Percentiles rank a stretch among this genome's conserved stretches.
Evolutionary conservation across 2,888 invertebrate genomes (phyloP).

Genomic region (Melieria picta): DNA sequence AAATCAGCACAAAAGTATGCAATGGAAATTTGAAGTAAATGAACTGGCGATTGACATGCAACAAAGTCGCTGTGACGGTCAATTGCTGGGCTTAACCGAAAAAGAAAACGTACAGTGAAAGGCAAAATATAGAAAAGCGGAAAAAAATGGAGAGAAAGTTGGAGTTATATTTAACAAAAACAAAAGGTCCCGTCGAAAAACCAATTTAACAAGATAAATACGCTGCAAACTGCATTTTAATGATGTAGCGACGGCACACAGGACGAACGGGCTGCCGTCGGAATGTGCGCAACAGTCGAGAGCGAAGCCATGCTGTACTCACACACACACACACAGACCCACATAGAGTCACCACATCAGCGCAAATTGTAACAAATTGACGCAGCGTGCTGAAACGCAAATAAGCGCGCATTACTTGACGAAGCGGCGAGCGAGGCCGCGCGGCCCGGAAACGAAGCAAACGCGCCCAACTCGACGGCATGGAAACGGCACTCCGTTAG

Average conservation of each 20-base stretch:
- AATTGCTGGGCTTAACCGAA: not conserved
- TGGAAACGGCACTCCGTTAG: too few species aligned
- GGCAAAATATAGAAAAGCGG: not conserved
- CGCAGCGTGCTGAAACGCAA: conserved; percentile 11
- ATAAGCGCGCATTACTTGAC: not conserved
- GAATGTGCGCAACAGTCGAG: not conserved
- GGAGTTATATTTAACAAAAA: not conserved
- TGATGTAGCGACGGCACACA: conserved; percentile 12
- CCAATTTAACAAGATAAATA: conserved; percentile 36
- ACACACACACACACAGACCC: not conserved
- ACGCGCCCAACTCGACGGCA: too few species aligned
- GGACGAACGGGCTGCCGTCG: not conserved
- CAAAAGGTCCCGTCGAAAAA: conserved; percentile 30
- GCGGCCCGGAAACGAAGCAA: too few species aligned
- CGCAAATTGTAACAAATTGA: conserved; percentile 34
- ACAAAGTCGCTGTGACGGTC: too few species aligned
- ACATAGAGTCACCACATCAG: conserved; percentile 6
- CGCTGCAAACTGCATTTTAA: conserved; percentile 37
- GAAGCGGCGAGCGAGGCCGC: too few species aligned
- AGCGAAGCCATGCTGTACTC: not conserved
- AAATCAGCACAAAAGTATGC: too few species aligned
- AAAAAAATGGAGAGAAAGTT: not conserved
- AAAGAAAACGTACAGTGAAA: not conserved
- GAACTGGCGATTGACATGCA: too few species aligned
- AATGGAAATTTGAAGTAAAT: too few species aligned